These are phyloP conservation scores for Procambarus clarkii DNA, from an alignment of 1,140 invertebrate species.

Conservation along the genomic window DNA sequence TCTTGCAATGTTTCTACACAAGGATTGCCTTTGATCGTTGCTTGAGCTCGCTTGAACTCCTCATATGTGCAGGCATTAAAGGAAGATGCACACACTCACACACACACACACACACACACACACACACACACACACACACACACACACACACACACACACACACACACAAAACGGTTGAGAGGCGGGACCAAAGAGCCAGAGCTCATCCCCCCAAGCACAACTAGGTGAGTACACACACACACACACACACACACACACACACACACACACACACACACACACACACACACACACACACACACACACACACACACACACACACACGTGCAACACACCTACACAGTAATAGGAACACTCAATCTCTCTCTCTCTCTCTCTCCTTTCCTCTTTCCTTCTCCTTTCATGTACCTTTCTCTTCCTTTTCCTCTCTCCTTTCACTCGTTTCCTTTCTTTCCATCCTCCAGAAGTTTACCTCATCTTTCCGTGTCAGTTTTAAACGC, in stretches of 20 bases:
- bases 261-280: neutral
- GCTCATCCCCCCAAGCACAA: neutral
- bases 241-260: too few species aligned
- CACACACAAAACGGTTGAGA: neutral
- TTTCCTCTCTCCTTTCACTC: neutral
- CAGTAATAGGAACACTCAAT: neutral
- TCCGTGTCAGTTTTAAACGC: too few species aligned
- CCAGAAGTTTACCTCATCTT: neutral
- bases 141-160: conserved; percentile 6
- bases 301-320: neutral
- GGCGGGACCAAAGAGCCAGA: too few species aligned
- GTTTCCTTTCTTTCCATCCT: neutral
- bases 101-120: neutral
- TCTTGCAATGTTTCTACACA: too few species aligned
- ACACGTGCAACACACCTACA: neutral
- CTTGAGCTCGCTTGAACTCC: too few species aligned
- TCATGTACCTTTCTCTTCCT: neutral
- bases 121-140: conserved; percentile 4
- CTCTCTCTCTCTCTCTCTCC: neutral
- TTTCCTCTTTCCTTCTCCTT: neutral
- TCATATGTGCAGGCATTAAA: too few species aligned
- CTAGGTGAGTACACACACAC: neutral
- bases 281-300: conserved; percentile 33
- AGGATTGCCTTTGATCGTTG: too few species aligned
- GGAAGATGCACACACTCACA: neutral